These are phyloP conservation scores for Capitulum mitella DNA, from an alignment of 2,888 invertebrate genomes.

Conservation along the genomic window DNA sequence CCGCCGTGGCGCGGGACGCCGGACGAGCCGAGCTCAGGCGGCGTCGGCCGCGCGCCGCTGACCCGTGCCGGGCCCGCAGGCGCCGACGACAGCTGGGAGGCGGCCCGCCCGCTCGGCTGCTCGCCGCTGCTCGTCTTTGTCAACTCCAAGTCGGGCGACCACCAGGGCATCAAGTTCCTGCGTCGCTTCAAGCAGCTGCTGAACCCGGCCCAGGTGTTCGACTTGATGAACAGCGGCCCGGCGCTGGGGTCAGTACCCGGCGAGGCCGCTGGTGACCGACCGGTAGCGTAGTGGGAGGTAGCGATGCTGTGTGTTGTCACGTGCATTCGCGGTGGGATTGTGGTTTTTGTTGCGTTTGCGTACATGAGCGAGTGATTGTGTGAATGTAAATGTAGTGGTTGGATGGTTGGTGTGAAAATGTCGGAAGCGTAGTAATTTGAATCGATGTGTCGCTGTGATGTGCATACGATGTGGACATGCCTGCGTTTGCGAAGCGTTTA, in stretches of 20 bases:
- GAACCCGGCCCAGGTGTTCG: constrained; percentile 96
- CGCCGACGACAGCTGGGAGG: constrained; percentile 58
- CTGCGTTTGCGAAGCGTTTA: no score
- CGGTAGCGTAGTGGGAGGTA: constrained; percentile 15
- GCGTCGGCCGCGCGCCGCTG: no score
- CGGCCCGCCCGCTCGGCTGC: constrained; percentile 58
- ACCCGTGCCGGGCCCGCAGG: constrained; percentile 29
- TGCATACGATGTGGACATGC: no score
- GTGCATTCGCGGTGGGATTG: no score
- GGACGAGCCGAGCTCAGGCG: no score
- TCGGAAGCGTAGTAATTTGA: no score
- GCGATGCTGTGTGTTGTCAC: not conserved
- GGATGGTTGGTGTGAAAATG: not conserved
- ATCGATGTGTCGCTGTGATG: no score
- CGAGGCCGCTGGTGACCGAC: no score
- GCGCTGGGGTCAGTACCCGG: constrained; percentile 69
- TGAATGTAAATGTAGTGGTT: not conserved
- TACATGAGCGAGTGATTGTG: not conserved
- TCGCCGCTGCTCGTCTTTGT: constrained; percentile 90
- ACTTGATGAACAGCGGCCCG: constrained; percentile 75
- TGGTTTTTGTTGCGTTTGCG: no score
- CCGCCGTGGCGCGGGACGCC: no score
- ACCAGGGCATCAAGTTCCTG: constrained; percentile 93
- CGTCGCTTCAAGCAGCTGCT: constrained; percentile 88
- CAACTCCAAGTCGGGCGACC: constrained; percentile 96